Base-by-base conservation (phyloP, 2,113 vertebrate genomes). In the Nestor notabilis region DNA sequence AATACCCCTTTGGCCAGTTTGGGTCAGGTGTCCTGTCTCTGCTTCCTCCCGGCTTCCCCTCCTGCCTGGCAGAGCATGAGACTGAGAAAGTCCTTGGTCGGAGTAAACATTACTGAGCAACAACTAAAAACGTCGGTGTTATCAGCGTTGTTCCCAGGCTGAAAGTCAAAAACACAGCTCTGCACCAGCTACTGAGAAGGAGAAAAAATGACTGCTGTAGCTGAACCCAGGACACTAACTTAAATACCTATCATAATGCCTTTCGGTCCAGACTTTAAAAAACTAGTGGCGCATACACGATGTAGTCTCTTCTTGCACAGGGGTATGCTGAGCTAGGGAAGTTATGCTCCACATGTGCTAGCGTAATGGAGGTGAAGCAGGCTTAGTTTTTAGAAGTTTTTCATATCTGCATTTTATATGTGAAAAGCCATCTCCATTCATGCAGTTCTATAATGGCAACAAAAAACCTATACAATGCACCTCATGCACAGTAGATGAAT, bases 401-500 rank as follows among this genome's bases (percentile, higher is more conserved):
- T 60, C 29, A 4, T 25, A 19, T 35, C 43, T 87, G 43, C 10
- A 19, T 91, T 85, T 93, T 68, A 19, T 33, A 53, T 24, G 17
- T 49, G 78, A 68, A 89, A 89, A 65, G 33, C 10, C 1, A 0
- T 25, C 43, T 84, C 56, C 69, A 29, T 65, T 56, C 37, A 24
- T 23, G 20, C 10, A 39, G 12, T 19, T 75, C 19, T 58, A n/a
- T 69, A 81, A 24, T 8, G 17, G 53, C 49, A 86, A 35, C 39
- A 85, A 77, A 74, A 66, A 11, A 1, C 7, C 8, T 23, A 6
- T 47, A 9, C 27, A 37, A 28, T 18, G 8, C 3, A 1, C 24
- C 13, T 71, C 0, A 0, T 41, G 53, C 25, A 17, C 1, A 1
- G 41, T 13, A 80, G 41, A 15, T 15, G 66, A 74, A 29, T 41